Evolutionary conservation across 2,797 vertebrate species (phyloP), one percentile per base, ranked within the genome.

Genomic region (Sternarchorhynchus goeldii): DNA sequence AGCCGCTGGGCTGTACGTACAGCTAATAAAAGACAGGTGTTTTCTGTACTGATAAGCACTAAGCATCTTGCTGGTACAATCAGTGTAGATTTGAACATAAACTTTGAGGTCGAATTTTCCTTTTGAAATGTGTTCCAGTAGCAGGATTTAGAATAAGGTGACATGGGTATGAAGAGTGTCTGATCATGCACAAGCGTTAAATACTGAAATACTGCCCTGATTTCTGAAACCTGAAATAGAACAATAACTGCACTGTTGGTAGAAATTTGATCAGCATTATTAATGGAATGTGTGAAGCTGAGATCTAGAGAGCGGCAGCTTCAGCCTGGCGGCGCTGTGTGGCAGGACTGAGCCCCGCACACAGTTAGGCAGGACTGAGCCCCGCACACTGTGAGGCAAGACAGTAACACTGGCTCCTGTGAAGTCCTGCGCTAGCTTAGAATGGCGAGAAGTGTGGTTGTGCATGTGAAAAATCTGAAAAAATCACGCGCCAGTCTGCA

Each of bases 401-500:
- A 25, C 25, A 83, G 75, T 66, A 39, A 75, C 31, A 21, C 34
- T 68, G 18, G 67, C 75, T 78, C 73, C 69, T 71, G 59, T 34
- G 36, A 74, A 81, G 68, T 73, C 63, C 57, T 66, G 76, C 78
- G 68, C 25, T 73, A 79, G 79, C 67, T 64, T 73, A 67, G 75
- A 68, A 71, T 63, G 59, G 78, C 69, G 53, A 67, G 70, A 76
- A 67, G 78, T 78, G 76, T 72, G 78, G 50, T 79, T 76, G 70
- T 39, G 79, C 79, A 81, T 83, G 79, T 74, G 71, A 79, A 75
- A 79, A 67, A 77, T 75, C 74, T 78, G 81, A 80, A 84, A 77
- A 86, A 81, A 77, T 76, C 77, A 84, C 74, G 56, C 81, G 79
- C 79, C 75, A 84, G 81, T 83, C 85, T 84, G 77, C 72, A 36